Evolutionary conservation across 64 coral and sea anemone genomes (phyloP).

Genomic region (Platygyra sinensis): DNA sequence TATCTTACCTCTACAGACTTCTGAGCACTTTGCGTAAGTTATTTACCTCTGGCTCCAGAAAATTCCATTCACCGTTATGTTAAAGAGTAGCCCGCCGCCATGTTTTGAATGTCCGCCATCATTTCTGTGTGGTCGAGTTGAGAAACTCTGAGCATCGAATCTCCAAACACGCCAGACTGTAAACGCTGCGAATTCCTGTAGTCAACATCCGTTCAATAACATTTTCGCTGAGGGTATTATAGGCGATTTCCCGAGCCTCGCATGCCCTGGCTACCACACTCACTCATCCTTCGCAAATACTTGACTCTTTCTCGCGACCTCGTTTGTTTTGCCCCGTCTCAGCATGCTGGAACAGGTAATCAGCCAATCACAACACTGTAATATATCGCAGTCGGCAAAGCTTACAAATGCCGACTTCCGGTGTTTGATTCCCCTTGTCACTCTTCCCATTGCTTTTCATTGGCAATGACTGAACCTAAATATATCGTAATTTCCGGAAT

Average conservation of each 20-base stretch:
- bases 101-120: background rate
- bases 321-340: slow-evolving; percentile 51
- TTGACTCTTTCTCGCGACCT: background rate
- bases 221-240: background rate
- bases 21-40: background rate
- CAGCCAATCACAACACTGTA: slow-evolving; percentile 45
- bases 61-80: background rate
- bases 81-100: background rate
- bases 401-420: slow-evolving; percentile 15
- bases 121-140: slow-evolving; percentile 12
- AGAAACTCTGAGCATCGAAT: background rate
- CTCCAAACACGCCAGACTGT: background rate
- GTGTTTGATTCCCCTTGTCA: background rate
- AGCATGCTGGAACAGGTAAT: slow-evolving; percentile 36
- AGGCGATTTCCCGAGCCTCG: background rate
- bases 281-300: background rate
- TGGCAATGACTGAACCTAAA: slow-evolving; percentile 5
- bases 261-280: background rate
- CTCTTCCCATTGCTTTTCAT: background rate
- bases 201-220: background rate
- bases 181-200: background rate
- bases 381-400: background rate
- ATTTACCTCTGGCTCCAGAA: background rate
- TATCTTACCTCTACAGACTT: background rate
- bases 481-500: slow-evolving; percentile 27